Percentiles rank a stretch among this genome's conserved stretches.
These are phyloP conservation scores for Drosophila gaucha DNA, from an alignment of 2,888 invertebrate species.

Conservation along the genomic window DNA sequence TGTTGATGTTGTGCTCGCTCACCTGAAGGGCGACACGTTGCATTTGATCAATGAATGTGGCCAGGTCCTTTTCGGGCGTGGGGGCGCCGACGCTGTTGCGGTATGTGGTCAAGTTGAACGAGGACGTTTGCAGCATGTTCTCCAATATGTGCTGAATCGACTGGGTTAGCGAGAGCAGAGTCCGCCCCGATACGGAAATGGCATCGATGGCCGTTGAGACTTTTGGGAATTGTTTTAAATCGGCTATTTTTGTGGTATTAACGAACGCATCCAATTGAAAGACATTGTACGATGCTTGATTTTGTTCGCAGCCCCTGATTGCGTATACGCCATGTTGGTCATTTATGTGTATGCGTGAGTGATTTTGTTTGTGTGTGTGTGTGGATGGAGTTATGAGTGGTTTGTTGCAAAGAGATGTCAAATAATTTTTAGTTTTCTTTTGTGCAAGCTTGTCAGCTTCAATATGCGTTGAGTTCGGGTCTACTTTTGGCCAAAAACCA, in stretches of 20 bases:
- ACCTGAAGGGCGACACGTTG: conserved; percentile 85
- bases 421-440: conserved; percentile 39
- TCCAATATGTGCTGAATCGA: conserved; percentile 84
- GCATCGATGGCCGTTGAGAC: conserved; percentile 83
- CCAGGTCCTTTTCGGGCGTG: conserved; percentile 85
- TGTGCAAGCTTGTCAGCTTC: conserved; percentile 14
- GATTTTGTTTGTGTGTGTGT: not conserved
- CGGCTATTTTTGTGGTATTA: conserved; percentile 87
- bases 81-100: conserved; percentile 83
- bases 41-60: conserved; percentile 85
- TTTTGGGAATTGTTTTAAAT: conserved; percentile 84
- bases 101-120: conserved; percentile 84
- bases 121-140: conserved; percentile 83
- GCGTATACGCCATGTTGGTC: conserved; percentile 30
- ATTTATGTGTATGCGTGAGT: conserved; percentile 6
- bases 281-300: conserved; percentile 90
- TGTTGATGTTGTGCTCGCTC: conserved; percentile 30
- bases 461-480: conserved; percentile 14
- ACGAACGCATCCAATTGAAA: conserved; percentile 90
- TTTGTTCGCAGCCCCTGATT: conserved; percentile 89
- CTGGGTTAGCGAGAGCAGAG: conserved; percentile 83
- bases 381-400: conserved; percentile 26
- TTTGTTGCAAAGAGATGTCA: conserved; percentile 40
- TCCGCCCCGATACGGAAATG: conserved; percentile 83
- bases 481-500: conserved; percentile 17